A percentile compares a stretch with the other conserved stretches of the same genome.
Evolutionary conservation across 2,888 invertebrate species (phyloP).

Genomic region (Aspidiotus rigidus): DNA sequence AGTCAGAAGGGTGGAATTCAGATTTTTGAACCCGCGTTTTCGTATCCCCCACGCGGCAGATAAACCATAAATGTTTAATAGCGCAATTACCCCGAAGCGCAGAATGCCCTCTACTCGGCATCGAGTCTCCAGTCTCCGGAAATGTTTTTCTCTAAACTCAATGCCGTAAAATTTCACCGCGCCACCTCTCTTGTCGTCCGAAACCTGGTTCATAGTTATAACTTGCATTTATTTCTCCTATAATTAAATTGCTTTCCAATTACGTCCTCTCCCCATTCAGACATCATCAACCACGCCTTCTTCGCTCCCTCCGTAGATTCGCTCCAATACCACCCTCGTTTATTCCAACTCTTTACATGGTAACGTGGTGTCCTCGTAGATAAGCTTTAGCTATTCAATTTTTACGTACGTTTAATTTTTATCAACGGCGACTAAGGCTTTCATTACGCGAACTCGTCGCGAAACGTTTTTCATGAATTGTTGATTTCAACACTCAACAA

Average conservation of each 20-base stretch:
- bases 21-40: constrained; percentile 26
- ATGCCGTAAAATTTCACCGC: constrained; percentile 29
- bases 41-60: constrained; percentile 26
- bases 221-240: constrained; percentile 31
- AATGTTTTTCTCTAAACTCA: constrained; percentile 32
- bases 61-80: constrained; percentile 34
- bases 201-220: constrained; percentile 30
- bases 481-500: too few species aligned
- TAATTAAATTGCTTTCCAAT: constrained; percentile 34
- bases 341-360: too few species aligned
- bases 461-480: too few species aligned
- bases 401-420: too few species aligned
- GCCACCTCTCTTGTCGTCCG: background rate
- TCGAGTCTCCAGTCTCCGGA: constrained; percentile 31
- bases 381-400: too few species aligned
- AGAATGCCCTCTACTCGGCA: constrained; percentile 29
- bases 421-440: too few species aligned
- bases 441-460: too few species aligned
- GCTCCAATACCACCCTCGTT: background rate
- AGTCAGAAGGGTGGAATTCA: constrained; percentile 18
- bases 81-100: constrained; percentile 34
- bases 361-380: too few species aligned
- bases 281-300: constrained; percentile 33
- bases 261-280: constrained; percentile 28
- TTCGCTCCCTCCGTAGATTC: constrained; percentile 11